Conservation (phyloP, 2,888 invertebrate species). For the Gnatocerus cornutus region DNA sequence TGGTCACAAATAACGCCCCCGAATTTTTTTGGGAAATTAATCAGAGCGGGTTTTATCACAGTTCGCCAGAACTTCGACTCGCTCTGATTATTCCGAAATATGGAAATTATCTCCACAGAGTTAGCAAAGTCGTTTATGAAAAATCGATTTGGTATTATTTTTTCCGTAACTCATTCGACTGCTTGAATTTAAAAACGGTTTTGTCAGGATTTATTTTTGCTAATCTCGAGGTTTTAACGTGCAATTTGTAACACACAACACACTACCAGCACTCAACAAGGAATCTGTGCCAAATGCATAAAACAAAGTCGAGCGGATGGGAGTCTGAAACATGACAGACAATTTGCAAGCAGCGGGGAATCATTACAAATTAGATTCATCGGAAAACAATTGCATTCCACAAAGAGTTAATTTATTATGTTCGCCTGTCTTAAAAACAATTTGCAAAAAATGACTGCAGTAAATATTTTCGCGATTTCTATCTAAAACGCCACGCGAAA, state of each 20-base stretch:
- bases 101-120: constrained; percentile 17
- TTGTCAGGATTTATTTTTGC: not conserved
- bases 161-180: too few species aligned
- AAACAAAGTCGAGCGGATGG: constrained; percentile 18
- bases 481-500: too few species aligned
- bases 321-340: constrained; percentile 20
- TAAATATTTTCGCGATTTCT: too few species aligned
- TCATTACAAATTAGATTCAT: constrained; percentile 10
- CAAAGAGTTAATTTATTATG: constrained; percentile 1
- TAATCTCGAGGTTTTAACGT: constrained; percentile 19
- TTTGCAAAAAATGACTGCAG: too few species aligned
- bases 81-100: constrained; percentile 26
- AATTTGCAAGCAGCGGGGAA: constrained; percentile 5
- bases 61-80: constrained; percentile 12
- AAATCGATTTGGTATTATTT: constrained; percentile 2
- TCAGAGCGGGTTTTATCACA: constrained; percentile 14
- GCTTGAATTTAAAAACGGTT: constrained; percentile 5
- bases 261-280: constrained; percentile 35
- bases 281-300: constrained; percentile 34
- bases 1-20: constrained; percentile 10
- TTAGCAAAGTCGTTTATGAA: not conserved
- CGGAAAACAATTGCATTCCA: constrained; percentile 3
- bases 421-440: not conserved
- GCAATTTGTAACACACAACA: constrained; percentile 14
- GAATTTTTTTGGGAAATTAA: constrained; percentile 6